Evolutionary conservation across 2,888 invertebrate genomes (phyloP).

Genomic region (Pachycephus smyrnensis): DNA sequence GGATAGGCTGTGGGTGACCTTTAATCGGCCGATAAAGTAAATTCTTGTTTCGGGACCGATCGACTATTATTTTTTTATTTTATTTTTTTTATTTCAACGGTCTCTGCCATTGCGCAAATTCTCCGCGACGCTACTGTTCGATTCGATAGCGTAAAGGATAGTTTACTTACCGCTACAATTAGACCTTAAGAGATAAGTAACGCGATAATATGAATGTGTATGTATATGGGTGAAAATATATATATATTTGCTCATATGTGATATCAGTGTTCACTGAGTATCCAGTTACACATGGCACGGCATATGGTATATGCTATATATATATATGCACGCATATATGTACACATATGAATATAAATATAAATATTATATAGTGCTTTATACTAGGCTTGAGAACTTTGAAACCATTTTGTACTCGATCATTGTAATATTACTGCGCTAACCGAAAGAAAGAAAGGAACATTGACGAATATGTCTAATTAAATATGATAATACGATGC

Average conservation of each 20-base stretch:
- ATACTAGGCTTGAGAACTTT: slow-evolving; percentile 62
- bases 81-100: background rate
- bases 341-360: slow-evolving; percentile 18
- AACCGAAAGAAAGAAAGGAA: slow-evolving; percentile 45
- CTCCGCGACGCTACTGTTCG: background rate
- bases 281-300: background rate
- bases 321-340: slow-evolving; percentile 6
- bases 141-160: slow-evolving; percentile 6
- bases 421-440: slow-evolving; percentile 63
- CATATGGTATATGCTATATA: background rate
- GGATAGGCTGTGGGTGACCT: background rate
- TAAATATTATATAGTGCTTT: slow-evolving; percentile 59
- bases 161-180: slow-evolving; percentile 44
- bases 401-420: slow-evolving; percentile 64
- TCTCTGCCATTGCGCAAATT: background rate
- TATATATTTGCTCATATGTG: slow-evolving; percentile 20
- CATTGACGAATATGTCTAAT: slow-evolving; percentile 56
- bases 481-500: slow-evolving; percentile 62
- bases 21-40: background rate
- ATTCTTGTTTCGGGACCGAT: background rate
- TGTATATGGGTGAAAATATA: slow-evolving; percentile 19
- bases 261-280: slow-evolving; percentile 27
- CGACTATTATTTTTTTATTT: background rate
- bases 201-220: slow-evolving; percentile 27
- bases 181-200: slow-evolving; percentile 37